Percentiles rank a stretch among this genome's conserved stretches.
These are phyloP conservation scores for Nansenia antarctica DNA, from an alignment of 2,113 vertebrate species.

Conservation along the genomic window DNA sequence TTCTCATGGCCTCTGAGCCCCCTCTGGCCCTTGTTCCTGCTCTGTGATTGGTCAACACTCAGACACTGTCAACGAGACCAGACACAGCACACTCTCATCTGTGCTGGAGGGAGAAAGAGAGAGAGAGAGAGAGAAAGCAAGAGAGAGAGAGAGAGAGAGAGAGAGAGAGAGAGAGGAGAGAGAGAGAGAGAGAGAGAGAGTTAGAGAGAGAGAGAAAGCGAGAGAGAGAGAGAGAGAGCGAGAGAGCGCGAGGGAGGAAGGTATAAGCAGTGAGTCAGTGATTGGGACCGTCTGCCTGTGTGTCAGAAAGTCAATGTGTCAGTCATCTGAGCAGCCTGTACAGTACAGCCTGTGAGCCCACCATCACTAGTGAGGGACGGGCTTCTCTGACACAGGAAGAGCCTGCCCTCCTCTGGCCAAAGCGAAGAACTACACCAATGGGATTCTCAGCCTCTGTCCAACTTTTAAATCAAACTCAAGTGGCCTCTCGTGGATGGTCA, in stretches of 20 bases:
- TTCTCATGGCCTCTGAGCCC: constrained; percentile 76
- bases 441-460: neutral
- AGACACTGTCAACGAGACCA: constrained; percentile 63
- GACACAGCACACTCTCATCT: constrained; percentile 19
- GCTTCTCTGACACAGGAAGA: constrained; percentile 60
- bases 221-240: constrained; percentile 11
- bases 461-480: neutral
- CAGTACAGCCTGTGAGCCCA: constrained; percentile 12
- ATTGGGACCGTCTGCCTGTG: constrained; percentile 27
- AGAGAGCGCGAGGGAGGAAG: neutral
- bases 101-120: neutral
- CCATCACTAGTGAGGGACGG: neutral
- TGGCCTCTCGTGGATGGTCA: neutral
- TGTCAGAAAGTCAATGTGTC: constrained; percentile 43
- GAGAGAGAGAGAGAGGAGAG: constrained; percentile 10
- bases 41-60: constrained; percentile 61
- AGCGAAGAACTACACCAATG: constrained; percentile 11
- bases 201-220: constrained; percentile 6
- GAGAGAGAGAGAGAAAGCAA: neutral
- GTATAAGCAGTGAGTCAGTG: constrained; percentile 2
- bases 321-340: constrained; percentile 38
- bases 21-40: constrained; percentile 54
- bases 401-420: constrained; percentile 72
- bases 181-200: constrained; percentile 10
- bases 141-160: neutral